Evolutionary conservation across 2,113 vertebrate genomes (phyloP).

Genomic region (Myiozetetes cayanensis): DNA sequence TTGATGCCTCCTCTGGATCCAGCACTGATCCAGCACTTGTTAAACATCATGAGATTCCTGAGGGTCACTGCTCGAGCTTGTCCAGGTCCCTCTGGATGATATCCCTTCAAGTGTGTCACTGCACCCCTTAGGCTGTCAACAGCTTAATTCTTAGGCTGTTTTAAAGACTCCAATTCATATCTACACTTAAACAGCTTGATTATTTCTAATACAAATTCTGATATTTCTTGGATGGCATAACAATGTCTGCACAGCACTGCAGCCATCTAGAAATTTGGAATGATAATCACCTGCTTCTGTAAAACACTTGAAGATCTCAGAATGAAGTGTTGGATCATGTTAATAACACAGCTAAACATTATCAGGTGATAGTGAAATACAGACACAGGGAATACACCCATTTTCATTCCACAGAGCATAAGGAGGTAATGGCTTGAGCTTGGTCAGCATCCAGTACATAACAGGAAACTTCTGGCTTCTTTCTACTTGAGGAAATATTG

Average conservation of each 20-base stretch:
- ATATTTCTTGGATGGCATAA: neutral
- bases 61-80: neutral
- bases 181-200: neutral
- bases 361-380: neutral
- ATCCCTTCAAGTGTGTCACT: neutral
- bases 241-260: neutral
- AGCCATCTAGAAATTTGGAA: neutral
- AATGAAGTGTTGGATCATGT: neutral
- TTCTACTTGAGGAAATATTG: neutral
- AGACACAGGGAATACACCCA: neutral
- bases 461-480: neutral
- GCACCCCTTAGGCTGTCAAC: neutral
- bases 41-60: neutral
- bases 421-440: neutral
- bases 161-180: neutral
- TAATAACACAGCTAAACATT: neutral
- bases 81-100: neutral
- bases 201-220: neutral
- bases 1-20: neutral
- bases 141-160: neutral
- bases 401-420: neutral
- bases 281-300: neutral
- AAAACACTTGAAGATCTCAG: neutral
- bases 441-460: too few species aligned
- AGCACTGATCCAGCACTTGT: neutral